phyloP scores from a whole-genome alignment of 2,888 invertebrate genomes.

The Crepidodera aurea region DNA sequence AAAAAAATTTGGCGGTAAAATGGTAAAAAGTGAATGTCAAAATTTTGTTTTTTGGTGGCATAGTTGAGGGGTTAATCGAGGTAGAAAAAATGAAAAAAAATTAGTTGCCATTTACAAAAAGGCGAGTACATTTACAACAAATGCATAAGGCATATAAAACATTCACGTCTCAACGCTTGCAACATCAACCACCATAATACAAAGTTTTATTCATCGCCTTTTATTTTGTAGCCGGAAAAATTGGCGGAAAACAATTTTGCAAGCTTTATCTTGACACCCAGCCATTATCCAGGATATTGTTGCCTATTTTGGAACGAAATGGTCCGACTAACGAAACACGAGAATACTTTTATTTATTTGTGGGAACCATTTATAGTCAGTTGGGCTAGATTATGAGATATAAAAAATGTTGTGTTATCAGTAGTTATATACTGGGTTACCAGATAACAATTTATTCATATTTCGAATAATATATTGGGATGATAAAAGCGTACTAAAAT shows the following conservation, averaged over 20 bases:
- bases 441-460: too few species aligned
- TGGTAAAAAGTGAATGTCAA: too few species aligned
- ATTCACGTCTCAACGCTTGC: background rate
- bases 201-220: background rate
- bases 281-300: constrained; percentile 20
- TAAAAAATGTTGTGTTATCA: background rate
- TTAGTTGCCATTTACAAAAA: background rate
- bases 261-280: constrained; percentile 20
- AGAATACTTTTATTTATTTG: constrained; percentile 26
- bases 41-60: too few species aligned
- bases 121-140: background rate
- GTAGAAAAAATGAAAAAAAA: too few species aligned
- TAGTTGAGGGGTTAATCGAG: too few species aligned
- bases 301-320: constrained; percentile 20
- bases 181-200: background rate
- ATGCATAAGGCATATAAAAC: background rate
- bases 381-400: background rate
- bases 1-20: too few species aligned
- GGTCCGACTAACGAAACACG: constrained; percentile 22
- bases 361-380: constrained; percentile 10
- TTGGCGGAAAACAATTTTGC: constrained; percentile 15
- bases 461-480: too few species aligned
- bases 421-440: too few species aligned
- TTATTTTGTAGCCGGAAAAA: background rate
- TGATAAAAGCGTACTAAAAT: too few species aligned